Base-by-base conservation (phyloP, 1,140 invertebrate species). In the Ectropis grisescens region DNA sequence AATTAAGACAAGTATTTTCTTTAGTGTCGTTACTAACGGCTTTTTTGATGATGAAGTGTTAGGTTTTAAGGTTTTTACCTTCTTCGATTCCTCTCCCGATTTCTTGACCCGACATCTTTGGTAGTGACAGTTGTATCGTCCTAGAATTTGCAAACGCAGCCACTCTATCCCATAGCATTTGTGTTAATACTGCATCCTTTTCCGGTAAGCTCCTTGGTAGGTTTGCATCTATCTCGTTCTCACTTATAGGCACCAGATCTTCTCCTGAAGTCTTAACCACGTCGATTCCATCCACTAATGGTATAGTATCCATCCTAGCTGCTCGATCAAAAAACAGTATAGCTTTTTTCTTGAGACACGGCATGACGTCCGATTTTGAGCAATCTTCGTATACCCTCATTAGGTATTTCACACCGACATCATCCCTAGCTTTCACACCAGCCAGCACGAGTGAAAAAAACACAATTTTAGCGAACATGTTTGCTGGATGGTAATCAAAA, bases 331-430 rank as follows among this genome's bases (percentile, higher is more conserved):
- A 87, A 53, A 92, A 91, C 0, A 89, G 80, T 35, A 92, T 88
- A 0, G 90, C 90, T 56, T 92, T 92, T 64, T 90, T 91, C 76
- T 92, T 92, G n/a, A 93, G 67, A 59, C 91, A 93, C 9, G 88
- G 86, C 6, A 88, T 81, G 13, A 92, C 79, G 31, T 85, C 82
- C 1, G 85, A 56, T 37, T 81, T 81, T 32, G 82, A 78, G 50
- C 87, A 89, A 40, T 90, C 88, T 46, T 89, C 87, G 46, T 88
- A 89, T 33, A 89, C 79, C 54, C 84, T 84, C 27, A 85, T 61
- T 9, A 85, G 47, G 29, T 86, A 84, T 28, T 83, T 82, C 45
- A 86, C 65, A 15, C 87, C 86, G 13, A 70, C 11, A 36, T 81
- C 70, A 19, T 75, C 72, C 27, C 42, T 57, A 1, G 55, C 59